Base-by-base conservation (phyloP, 2,888 invertebrate genomes). In the Pocota personata region DNA sequence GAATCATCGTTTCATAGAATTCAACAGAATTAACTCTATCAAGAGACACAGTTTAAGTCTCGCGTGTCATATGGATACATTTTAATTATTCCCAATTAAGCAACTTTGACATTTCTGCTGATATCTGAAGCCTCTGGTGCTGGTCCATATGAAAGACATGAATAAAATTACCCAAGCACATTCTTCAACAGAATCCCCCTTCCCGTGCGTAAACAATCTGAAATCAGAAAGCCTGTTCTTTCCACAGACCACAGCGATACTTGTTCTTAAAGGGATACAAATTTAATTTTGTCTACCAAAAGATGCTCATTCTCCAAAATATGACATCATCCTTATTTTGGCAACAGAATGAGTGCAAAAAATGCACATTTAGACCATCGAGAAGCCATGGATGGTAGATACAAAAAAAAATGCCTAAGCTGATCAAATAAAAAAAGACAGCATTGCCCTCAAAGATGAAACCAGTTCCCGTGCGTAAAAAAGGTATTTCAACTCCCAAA, bases 281-380 rank as follows among this genome's bases (percentile, higher is more conserved):
- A 64, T 79, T 66, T 21, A 64, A 71, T 57, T 19, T 14, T 32
- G 50, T 66, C 48, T 76, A 57, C 57, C 69, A 52, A 82, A 58
- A 27, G 24, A 71, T 50, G 71, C 72, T 58, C 48, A 32, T 57
- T 72, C 77, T 58, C 21, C 35, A 40, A 57, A 72, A 77, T 76
- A 83, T 83, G 82, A 83, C 82, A 83, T 83, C 82, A 83, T 83
- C 82, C 35, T 35, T 46, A 30, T 40, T 48, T 55, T 43, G 35
- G 27, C 27, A 62, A 32, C n/a, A 30, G 32, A 35, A 71, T 27
- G 37, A 71, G 12, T 58, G 57, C 46, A 52, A 67, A 73, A 21
- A 46, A 67, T 21, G 14, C 60, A 52, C 60, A 69, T 46, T 55
- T 19, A 21, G 37, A 1, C 43, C 21, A 55, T 60, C 55, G 27